Evolutionary conservation across 2,113 vertebrate genomes (phyloP), one percentile per base, ranked within the genome.

Genomic region (Ranitomeya imitator): DNA sequence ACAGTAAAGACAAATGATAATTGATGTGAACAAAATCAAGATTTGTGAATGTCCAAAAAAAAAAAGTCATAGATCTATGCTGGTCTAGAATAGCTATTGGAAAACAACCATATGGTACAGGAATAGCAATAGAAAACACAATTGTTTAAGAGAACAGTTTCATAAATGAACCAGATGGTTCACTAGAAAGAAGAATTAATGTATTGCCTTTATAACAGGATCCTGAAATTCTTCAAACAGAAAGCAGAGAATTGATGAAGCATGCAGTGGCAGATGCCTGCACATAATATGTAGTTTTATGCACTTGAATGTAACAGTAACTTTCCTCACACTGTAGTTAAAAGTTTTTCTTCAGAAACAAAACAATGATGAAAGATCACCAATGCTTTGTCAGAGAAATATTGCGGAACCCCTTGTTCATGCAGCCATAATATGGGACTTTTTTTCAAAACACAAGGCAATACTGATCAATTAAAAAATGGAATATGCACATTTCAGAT

Each of bases 111-210:
- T 88, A 88, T 88, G 87, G 87, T 79, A 78, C 55, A 83, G 76
- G 73, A 84, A 84, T 78, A 88, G 71, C 73, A 57, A 78, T 84
- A 84, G 73, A 88, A 67, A 88, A 77, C 60, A 84, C 87, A 88
- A 88, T 88, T 88, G 87, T 88, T 88, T 88, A 88, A 78, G 87
- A 79, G 81, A 88, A 78, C 60, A 21, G 26, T 59, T 84, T 88
- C 71, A 83, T 77, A 88, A 88, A 88, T 88, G 81, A 88, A 88
- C 69, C 87, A 88, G 87, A 88, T 88, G 87, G 87, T 84, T 88
- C 81, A 77, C 73, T 84, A 84, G 87, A 83, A 67, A 88, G 54
- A 87, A 87, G 73, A 88, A 88, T 88, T 84, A 84, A 88, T 84
- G 87, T 78, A 77, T 88, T 88, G 59, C 60, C 87, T 84, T 88